These are phyloP conservation scores for Anabas testudineus DNA, from an alignment of 2,797 vertebrate genomes.

Conservation along the genomic window DNA sequence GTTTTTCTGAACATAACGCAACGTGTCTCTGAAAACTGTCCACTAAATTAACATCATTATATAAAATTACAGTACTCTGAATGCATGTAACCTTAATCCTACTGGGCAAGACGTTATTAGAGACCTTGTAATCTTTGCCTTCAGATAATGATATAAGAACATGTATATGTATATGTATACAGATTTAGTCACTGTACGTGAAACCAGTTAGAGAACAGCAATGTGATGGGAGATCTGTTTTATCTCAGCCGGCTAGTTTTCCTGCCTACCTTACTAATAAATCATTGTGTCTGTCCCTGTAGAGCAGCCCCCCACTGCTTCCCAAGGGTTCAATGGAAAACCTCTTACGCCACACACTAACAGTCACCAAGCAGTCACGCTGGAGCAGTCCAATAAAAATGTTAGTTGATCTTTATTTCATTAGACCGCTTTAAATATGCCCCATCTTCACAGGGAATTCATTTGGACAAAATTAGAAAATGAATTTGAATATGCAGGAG, in stretches of 20 bases:
- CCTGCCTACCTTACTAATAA: conserved; percentile 68
- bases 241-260: conserved; percentile 69
- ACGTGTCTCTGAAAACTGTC: neutral
- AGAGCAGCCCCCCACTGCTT: conserved; percentile 62
- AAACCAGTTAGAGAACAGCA: conserved; percentile 41
- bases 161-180: neutral
- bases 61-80: neutral
- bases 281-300: conserved; percentile 73
- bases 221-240: conserved; percentile 68
- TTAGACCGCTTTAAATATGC: conserved; percentile 66
- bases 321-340: conserved; percentile 74
- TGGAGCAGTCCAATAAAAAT: conserved; percentile 62
- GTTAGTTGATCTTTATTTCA: conserved; percentile 74
- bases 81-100: conserved; percentile 1
- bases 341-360: conserved; percentile 56
- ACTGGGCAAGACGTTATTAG: neutral
- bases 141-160: neutral
- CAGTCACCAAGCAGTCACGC: conserved; percentile 56
- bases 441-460: conserved; percentile 68
- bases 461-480: conserved; percentile 74
- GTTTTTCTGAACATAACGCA: conserved; percentile 4
- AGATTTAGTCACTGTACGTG: conserved; percentile 3
- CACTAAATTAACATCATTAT: neutral
- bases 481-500: conserved; percentile 75
- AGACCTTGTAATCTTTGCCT: neutral